phyloP scores from a whole-genome alignment of 1,140 invertebrate genomes.

The Pseudomyrmex flavicornis region DNA sequence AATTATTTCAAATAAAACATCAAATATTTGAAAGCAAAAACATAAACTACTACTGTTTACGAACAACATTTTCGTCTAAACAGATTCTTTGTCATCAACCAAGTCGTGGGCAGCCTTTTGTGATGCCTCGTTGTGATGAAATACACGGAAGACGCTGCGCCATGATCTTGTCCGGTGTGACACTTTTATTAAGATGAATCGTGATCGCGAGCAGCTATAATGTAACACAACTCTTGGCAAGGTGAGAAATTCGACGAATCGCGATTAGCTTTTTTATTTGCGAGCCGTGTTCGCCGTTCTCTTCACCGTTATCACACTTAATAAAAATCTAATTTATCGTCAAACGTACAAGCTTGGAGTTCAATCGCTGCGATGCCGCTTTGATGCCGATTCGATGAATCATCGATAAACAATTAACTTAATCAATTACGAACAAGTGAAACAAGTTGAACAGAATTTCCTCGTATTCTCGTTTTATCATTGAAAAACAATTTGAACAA shows the following conservation, averaged over 20 bases:
- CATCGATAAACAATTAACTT: not conserved
- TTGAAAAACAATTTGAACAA: no score
- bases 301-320: not conserved
- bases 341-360: not conserved
- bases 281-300: not conserved
- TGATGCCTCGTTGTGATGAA: constrained; percentile 58
- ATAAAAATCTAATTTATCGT: constrained; percentile 6
- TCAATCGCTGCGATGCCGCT: not conserved
- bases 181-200: constrained; percentile 84
- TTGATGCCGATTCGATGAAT: not conserved
- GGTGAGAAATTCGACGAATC: constrained; percentile 56
- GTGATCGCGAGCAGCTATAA: constrained; percentile 78
- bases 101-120: constrained; percentile 52
- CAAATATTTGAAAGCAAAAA: not conserved
- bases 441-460: no score
- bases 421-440: not conserved
- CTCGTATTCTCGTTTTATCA: no score
- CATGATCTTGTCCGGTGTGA: constrained; percentile 79
- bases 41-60: not conserved
- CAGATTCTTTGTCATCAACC: constrained; percentile 64
- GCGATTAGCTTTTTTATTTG: not conserved
- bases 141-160: constrained; percentile 82
- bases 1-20: not conserved
- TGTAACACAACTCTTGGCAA: constrained; percentile 79
- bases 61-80: constrained; percentile 20